These are phyloP conservation scores for Hyperopisus bebe DNA, from an alignment of 2,113 vertebrate species.

Conservation along the genomic window DNA sequence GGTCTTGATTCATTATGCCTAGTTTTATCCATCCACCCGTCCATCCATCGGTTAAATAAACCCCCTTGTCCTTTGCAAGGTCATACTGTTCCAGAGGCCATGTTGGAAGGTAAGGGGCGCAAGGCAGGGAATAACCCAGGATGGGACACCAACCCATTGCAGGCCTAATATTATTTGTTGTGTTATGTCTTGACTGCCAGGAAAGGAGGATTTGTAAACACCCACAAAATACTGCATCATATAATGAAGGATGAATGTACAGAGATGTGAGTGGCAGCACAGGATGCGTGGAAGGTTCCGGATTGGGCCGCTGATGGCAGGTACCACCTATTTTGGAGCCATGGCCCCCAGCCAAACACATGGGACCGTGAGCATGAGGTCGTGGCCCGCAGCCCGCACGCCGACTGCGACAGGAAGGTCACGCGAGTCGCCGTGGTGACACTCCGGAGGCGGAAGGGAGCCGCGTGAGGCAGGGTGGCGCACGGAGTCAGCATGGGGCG, in stretches of 20 bases:
- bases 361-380: neutral
- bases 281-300: neutral
- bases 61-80: neutral
- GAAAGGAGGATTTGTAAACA: neutral
- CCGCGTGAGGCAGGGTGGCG: neutral
- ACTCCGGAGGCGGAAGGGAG: neutral
- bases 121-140: neutral
- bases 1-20: neutral
- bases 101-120: neutral
- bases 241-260: neutral
- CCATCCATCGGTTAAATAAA: too few species aligned
- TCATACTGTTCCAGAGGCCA: neutral
- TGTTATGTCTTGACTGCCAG: neutral
- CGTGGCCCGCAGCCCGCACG: neutral
- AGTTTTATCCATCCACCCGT: neutral
- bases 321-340: slow-evolving; percentile 6
- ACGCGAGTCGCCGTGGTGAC: slow-evolving; percentile 1
- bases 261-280: neutral
- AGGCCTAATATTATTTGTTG: neutral
- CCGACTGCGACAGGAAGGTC: slow-evolving; percentile 16
- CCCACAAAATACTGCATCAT: neutral
- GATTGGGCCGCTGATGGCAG: neutral
- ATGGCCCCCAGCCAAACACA: neutral
- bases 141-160: neutral
- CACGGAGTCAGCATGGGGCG: neutral